phyloP scores from a whole-genome alignment of 2,113 vertebrate genomes.

The Catharus bicknelli region DNA sequence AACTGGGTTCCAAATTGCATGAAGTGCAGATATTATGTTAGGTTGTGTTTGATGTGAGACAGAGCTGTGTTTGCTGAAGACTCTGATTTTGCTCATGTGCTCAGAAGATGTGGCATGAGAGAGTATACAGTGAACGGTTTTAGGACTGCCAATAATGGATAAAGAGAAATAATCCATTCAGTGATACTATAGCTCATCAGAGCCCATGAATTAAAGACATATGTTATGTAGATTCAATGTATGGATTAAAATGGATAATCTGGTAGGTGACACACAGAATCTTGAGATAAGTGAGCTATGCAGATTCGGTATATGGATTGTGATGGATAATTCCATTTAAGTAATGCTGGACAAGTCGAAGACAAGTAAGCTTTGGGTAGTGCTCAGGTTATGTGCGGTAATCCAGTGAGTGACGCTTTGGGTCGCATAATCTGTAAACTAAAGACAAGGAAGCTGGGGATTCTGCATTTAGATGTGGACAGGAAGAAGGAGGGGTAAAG shows the following conservation, averaged over 20 bases:
- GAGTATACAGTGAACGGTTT: neutral
- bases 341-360: constrained; percentile 64
- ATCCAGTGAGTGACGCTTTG: constrained; percentile 57
- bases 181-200: constrained; percentile 48
- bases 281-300: constrained; percentile 67
- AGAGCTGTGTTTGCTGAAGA: neutral
- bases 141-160: constrained; percentile 65
- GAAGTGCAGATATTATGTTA: neutral
- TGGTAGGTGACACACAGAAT: constrained; percentile 68
- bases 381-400: constrained; percentile 41
- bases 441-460: constrained; percentile 30
- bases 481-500: neutral
- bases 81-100: neutral
- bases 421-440: constrained; percentile 60
- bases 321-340: constrained; percentile 68
- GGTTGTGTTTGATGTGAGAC: constrained; percentile 3
- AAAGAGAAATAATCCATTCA: constrained; percentile 70
- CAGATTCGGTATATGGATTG: constrained; percentile 64
- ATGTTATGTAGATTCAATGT: constrained; percentile 65
- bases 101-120: neutral
- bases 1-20: neutral
- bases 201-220: constrained; percentile 67
- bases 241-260: constrained; percentile 72
- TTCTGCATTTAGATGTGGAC: constrained; percentile 31
- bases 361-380: constrained; percentile 14